Evolutionary conservation across 2,888 invertebrate genomes (phyloP), one percentile per base, ranked within the genome.

Genomic region (Hemistola chrysoprasaria): DNA sequence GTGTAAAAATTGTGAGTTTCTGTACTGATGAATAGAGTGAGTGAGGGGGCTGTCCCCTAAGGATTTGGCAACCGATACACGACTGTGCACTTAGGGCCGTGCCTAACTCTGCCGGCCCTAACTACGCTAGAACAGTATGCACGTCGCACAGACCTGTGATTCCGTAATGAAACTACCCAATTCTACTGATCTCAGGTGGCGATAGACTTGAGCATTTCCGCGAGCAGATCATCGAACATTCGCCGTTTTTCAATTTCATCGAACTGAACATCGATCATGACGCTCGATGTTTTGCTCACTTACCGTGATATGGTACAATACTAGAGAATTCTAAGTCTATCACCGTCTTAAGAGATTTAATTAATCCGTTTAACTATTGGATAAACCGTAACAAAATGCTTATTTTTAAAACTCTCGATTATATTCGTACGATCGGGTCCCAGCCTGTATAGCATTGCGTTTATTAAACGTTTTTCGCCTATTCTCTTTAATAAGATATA

Each of bases 1-100:
- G n/a, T n/a, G n/a, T n/a, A 16, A 16, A 4, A 16, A 16, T 3
- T 16, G 16, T 16, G 16, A 29, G 30, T 6, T 42, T 22, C 1
- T 8, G 3, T 34, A 34, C 43, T 44, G 38, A 3, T n/a, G 3
- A 8, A 7, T 9, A 8, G n/a, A 22, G 16, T 1, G 24, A 30
- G 10, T 16, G 33, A 21, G 11, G 25, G 38, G 66, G 60, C 59
- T 66, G 60, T 71, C 72, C 80, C 80, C 74, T 40, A 71, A 75
- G 85, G 80, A 78, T 84, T 86, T 85, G 82, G 84, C 81, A 83
- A 80, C 78, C 81, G 71, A 78, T 81, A 86, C 86, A 86, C 68
- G 86, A 81, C 72, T 83, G 73, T 85, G 85, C 86, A 85, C 86
- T 86, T 83, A 84, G 72, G 62, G 63, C 50, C 56, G 52, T 50